phyloP scores from a whole-genome alignment of 2,888 invertebrate species.

The Thumatha senex region DNA sequence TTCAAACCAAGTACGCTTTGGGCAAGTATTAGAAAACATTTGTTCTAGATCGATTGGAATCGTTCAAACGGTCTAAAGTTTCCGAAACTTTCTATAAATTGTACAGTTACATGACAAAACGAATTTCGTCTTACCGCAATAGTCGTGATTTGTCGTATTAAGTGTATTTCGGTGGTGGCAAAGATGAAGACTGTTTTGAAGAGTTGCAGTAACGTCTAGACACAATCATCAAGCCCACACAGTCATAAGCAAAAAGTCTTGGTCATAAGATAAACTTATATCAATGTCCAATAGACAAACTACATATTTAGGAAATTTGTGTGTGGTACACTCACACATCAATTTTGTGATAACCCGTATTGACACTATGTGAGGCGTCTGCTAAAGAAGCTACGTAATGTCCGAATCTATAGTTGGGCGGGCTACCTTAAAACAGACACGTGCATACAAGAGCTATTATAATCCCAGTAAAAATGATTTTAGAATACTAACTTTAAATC shows the following conservation, averaged over 20 bases:
- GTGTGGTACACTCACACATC: no score
- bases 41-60: conserved; percentile 39
- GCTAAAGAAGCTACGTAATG: no score
- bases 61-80: conserved; percentile 27
- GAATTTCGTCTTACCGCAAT: conserved; percentile 39
- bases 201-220: conserved; percentile 43
- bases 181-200: conserved; percentile 41
- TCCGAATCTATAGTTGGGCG: no score
- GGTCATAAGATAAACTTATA: background rate
- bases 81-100: conserved; percentile 29
- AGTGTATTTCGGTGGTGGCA: conserved; percentile 34
- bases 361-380: no score
- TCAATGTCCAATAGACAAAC: background rate
- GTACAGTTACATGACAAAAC: conserved; percentile 34
- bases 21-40: conserved; percentile 45
- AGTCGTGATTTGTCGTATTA: conserved; percentile 17
- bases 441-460: no score
- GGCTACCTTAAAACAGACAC: no score
- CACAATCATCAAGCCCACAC: conserved; percentile 33
- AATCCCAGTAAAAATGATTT: no score
- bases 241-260: conserved; percentile 10
- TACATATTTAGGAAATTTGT: no score
- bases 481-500: no score
- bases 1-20: conserved; percentile 39
- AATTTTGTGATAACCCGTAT: no score